A percentile compares a stretch with the other conserved stretches of the same genome.
phyloP scores from a whole-genome alignment of 1,140 invertebrate species.

The Meloidogyne floridensis region DNA sequence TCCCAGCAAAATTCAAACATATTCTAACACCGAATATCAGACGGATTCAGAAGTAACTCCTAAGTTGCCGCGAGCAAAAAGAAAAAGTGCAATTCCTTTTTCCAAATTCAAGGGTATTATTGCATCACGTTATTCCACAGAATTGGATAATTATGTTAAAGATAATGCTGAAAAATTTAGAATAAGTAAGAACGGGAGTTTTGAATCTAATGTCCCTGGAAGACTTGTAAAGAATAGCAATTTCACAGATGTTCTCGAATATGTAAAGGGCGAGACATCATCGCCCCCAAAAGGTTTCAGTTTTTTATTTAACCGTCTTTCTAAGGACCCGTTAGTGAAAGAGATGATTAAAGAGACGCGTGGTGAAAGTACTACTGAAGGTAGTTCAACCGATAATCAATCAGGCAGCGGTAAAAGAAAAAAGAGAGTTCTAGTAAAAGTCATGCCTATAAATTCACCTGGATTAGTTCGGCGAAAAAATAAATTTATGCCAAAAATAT shows the following conservation, averaged over 20 bases:
- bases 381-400: neutral
- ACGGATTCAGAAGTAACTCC: neutral
- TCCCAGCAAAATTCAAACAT: neutral
- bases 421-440: neutral
- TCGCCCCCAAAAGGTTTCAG: neutral
- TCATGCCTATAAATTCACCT: conserved; percentile 8
- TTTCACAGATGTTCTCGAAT: too few relatives aligned
- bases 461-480: neutral
- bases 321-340: neutral
- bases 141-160: too few relatives aligned
- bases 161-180: too few relatives aligned
- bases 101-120: neutral
- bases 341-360: neutral
- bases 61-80: conserved; percentile 1
- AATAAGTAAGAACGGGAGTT: too few relatives aligned
- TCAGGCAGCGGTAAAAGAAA: neutral
- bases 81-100: neutral
- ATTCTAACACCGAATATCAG: neutral
- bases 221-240: too few relatives aligned
- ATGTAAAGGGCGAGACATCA: too few relatives aligned
- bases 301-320: neutral
- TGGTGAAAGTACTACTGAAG: neutral
- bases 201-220: too few relatives aligned
- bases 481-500: conserved; percentile 10
- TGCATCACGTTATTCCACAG: neutral